Percentiles rank a stretch among this genome's conserved stretches.
These are phyloP conservation scores for Folsomia manolachei DNA, from an alignment of 2,888 invertebrate genomes.

Conservation along the genomic window DNA sequence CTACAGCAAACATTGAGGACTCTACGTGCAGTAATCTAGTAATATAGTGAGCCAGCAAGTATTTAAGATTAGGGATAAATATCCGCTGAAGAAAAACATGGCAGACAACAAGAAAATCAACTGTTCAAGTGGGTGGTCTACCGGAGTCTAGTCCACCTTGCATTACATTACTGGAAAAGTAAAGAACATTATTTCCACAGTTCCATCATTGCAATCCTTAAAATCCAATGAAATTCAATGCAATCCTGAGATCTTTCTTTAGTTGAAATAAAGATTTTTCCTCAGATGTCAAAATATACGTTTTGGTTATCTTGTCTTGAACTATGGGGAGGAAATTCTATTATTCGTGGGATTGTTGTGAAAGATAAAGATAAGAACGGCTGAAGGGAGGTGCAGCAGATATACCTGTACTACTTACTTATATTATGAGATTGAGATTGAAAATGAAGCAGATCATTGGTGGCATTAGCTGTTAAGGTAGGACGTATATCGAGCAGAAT, in stretches of 20 bases:
- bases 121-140: conserved; percentile 19
- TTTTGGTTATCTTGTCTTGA: neutral
- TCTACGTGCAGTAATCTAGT: too few species aligned
- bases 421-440: neutral
- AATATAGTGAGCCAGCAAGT: neutral
- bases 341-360: neutral
- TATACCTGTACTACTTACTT: too few species aligned
- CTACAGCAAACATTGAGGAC: neutral
- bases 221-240: conserved; percentile 8
- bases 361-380: neutral
- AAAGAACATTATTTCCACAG: too few species aligned
- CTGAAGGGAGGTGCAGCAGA: neutral
- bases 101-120: conserved; percentile 1
- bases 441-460: neutral
- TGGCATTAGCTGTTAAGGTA: neutral
- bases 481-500: neutral
- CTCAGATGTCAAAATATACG: conserved; percentile 5
- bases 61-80: neutral
- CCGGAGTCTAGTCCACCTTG: neutral
- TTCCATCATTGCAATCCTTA: neutral
- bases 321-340: neutral
- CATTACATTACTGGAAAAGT: too few species aligned
- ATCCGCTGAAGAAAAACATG: neutral
- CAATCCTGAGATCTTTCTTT: neutral
- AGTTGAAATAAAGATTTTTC: conserved; percentile 2